Base-by-base conservation (phyloP, 2,888 invertebrate species). In the Trissolcus japonicus region DNA sequence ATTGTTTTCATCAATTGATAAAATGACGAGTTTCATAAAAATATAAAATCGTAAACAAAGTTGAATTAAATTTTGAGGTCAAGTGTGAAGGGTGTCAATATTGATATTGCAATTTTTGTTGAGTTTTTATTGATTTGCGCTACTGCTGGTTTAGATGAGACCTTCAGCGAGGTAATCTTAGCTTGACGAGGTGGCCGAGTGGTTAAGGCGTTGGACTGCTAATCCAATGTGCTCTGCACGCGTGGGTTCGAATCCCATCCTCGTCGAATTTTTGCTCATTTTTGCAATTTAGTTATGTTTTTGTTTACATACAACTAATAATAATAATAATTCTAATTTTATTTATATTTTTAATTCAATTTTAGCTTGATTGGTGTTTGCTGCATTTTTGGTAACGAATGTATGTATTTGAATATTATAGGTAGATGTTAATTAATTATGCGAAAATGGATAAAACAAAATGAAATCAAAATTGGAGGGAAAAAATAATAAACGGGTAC, bases 181-280 rank as follows among this genome's bases (percentile, higher is more conserved):
- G 57, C 16, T 50, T 50, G 63, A 88, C 88, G 88, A 88, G 88
- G 88, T 88, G 88, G 88, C 88, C 89, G 89, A 89, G 89, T 89
- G 89, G 89, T 89, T 89, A 89, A 89, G 89, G 89, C 89, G 89
- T 89, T 89, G 89, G 89, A 89, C 89, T 89, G 89, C 89, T 89
- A 89, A 89, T 89, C 89, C 89, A 89, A 89, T 89, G 89, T 89
- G 89, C 89, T 88, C 89, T 89, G 89, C 89, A 89, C 89, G 89
- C 89, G 89, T 89, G 89, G 89, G 89, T 89, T 89, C 88, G 88
- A 89, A 89, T 89, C 88, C 88, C 88, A 88, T 88, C 88, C 88
- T 88, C 88, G 88, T 88, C 88, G 88, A 17, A 48, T 62, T 29
- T 62, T 53, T 62, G 11, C 29, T 16, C 2, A 13, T 9, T 41